Base-by-base conservation (phyloP, 2,113 vertebrate species). In the Aspiorhynchus laticeps region DNA sequence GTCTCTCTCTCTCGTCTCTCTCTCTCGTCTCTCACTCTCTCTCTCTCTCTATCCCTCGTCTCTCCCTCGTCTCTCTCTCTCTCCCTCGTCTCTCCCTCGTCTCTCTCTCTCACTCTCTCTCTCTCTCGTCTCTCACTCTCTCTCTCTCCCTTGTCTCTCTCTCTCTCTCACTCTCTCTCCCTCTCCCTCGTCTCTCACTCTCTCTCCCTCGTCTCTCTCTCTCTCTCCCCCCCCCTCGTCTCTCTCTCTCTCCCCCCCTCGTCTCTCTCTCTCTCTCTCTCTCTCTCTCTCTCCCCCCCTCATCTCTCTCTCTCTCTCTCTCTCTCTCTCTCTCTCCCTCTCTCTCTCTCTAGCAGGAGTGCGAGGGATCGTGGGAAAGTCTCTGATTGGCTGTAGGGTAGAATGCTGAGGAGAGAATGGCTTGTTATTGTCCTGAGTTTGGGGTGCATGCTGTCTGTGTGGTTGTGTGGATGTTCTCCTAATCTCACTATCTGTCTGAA, bases 331-430 rank as follows among this genome's bases (percentile, higher is more conserved):
- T 76, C 74, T 3, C 46, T 90, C 31, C 76, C 88, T 38, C 36
- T 63, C 41, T 5, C 24, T 15, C 59, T 5, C 88, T 89, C 90
- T 91, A 88, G 92, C 93, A 93, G 90, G 87, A 92, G 92, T 93
- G 92, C 94, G 93, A 93, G 93, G 94, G 94, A 95, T 94, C 94
- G 91, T 91, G 93, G 93, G 92, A 93, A 91, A 91, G 91, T 91
- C 11, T 24, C 82, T 93, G 93, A 92, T 92, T 94, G 93, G 92
- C 89, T 91, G 85, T 95, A 94, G 93, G 93, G 89, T 94, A 94
- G 94, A 95, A 92, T 93, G 95, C 93, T 92, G 93, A 88, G 91
- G 93, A 93, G 93, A 93, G 91, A 92, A 90, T 92, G 73, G 89
- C 89, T 88, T 87, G 89, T 88, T 80, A 61, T 85, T 88, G 33